Evolutionary conservation across 2,113 vertebrate genomes (phyloP), one percentile per base, ranked within the genome.

Genomic region (Hyperoodon ampullatus): DNA sequence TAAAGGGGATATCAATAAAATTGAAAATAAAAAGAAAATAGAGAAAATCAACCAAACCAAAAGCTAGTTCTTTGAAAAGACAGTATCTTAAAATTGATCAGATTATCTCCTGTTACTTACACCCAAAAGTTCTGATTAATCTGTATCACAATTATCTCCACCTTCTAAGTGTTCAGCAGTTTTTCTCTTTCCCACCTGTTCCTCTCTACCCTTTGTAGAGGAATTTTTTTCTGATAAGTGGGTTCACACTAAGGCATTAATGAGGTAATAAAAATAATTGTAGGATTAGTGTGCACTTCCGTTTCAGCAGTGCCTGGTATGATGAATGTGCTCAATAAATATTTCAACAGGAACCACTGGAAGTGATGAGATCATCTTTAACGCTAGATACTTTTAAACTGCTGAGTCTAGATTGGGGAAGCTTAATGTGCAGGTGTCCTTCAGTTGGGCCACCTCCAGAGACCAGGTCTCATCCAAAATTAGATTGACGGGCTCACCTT

Each of bases 21-120:
- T n/a, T 26, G 44, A 71, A 94, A 81, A 90, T n/a, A 74, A 83
- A 86, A 42, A 42, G 44, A 18, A 39, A 83, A n/a, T 19, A 92
- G 6, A 95, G 53, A 70, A 92, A 85, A 93, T 61, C 21, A 82
- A 30, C 58, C 44, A 75, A 83, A 58, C 23, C 58, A 26, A 75
- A 82, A 66, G 7, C 47, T 50, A 18, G 8, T 80, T 80, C 24
- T 92, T 80, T 60, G 21, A 42, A 85, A 89, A 61, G 13, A 23
- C 47, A 68, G 13, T 35, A 63, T 70, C 53, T 71, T 63, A 4
- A 85, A 30, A 58, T 72, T 42, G 12, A 80, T 53, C 23, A 60
- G 28, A 19, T 50, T 60, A 5, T 55, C 16, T 88, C 75, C 35
- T 35, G 6, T 77, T 61, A 53, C 33, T 80, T 74, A 66, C 10